Conservation (phyloP, 2,797 vertebrate species). For the Stomatorhinus walkeri region DNA sequence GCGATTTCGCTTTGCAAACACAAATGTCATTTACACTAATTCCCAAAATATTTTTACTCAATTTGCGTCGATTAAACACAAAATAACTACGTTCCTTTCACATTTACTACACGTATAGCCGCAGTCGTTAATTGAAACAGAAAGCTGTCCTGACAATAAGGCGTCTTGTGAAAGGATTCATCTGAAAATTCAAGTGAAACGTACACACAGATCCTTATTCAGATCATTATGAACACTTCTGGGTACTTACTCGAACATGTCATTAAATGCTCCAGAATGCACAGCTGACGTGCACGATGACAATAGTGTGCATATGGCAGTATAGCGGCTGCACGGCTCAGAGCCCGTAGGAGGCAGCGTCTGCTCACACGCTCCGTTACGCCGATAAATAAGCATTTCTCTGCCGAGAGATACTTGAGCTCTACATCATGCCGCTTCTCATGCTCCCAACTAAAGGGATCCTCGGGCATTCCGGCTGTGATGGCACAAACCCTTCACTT, state of each 20-base stretch:
- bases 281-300: slow-evolving; percentile 28
- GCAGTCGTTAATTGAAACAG: neutral
- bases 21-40: neutral
- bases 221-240: neutral
- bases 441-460: slow-evolving; percentile 29
- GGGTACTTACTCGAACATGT: slow-evolving; percentile 70
- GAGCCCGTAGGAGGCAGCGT: slow-evolving; percentile 32
- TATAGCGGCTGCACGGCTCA: slow-evolving; percentile 28
- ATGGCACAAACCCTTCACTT: slow-evolving; percentile 37
- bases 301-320: slow-evolving; percentile 32
- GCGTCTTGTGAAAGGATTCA: neutral
- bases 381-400: slow-evolving; percentile 1
- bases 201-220: neutral
- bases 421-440: slow-evolving; percentile 25
- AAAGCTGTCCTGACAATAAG: neutral
- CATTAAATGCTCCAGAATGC: slow-evolving; percentile 48
- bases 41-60: neutral
- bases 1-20: neutral
- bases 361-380: slow-evolving; percentile 29
- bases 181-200: neutral
- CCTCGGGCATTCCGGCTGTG: neutral
- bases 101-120: neutral
- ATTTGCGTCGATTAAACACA: neutral
- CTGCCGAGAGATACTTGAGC: neutral
- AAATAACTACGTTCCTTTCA: neutral